A percentile compares a stretch with the other conserved stretches of the same genome.
Conservation (phyloP, 1,140 invertebrate genomes). For the Polypedilum vanderplanki region DNA sequence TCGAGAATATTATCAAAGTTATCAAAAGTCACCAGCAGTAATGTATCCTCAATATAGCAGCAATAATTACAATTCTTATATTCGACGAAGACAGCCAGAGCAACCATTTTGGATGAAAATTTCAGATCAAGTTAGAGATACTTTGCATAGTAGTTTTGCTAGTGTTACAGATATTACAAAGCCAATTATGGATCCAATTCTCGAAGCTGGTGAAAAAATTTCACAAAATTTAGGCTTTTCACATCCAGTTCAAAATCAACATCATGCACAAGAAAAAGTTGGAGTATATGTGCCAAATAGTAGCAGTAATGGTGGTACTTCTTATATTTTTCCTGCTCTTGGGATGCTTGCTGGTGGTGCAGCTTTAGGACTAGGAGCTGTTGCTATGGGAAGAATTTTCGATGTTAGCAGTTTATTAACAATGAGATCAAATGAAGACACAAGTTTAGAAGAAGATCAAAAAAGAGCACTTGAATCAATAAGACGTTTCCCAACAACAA, state of each 20-base stretch:
- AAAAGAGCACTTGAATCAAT: slow-evolving; percentile 48
- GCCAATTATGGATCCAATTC: slow-evolving; percentile 59
- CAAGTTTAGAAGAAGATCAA: slow-evolving; percentile 50
- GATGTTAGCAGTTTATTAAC: slow-evolving; percentile 56
- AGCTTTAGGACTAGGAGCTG: slow-evolving; percentile 67
- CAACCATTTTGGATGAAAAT: slow-evolving; percentile 64
- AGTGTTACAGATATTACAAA: slow-evolving; percentile 49
- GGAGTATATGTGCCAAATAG: slow-evolving; percentile 49
- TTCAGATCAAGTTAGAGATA: slow-evolving; percentile 62
- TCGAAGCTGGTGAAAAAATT: slow-evolving; percentile 70
- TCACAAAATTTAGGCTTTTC: slow-evolving; percentile 64
- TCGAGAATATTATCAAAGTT: slow-evolving; percentile 45
- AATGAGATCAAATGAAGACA: slow-evolving; percentile 43
- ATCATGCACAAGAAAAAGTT: slow-evolving; percentile 62
- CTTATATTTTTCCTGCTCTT: slow-evolving; percentile 62
- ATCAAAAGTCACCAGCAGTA: slow-evolving; percentile 42
- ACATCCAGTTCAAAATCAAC: slow-evolving; percentile 38
- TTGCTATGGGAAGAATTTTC: slow-evolving; percentile 64
- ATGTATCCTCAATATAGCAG: slow-evolving; percentile 45
- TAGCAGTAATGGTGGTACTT: slow-evolving; percentile 45
- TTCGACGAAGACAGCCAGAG: slow-evolving; percentile 45
- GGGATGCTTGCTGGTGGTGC: slow-evolving; percentile 70
- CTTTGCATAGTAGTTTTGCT: slow-evolving; percentile 60
- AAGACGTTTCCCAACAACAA: slow-evolving; percentile 45
- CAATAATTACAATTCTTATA: slow-evolving; percentile 44